phyloP scores from a whole-genome alignment of 2,113 vertebrate genomes.

The Poeciliopsis occidentalis region DNA sequence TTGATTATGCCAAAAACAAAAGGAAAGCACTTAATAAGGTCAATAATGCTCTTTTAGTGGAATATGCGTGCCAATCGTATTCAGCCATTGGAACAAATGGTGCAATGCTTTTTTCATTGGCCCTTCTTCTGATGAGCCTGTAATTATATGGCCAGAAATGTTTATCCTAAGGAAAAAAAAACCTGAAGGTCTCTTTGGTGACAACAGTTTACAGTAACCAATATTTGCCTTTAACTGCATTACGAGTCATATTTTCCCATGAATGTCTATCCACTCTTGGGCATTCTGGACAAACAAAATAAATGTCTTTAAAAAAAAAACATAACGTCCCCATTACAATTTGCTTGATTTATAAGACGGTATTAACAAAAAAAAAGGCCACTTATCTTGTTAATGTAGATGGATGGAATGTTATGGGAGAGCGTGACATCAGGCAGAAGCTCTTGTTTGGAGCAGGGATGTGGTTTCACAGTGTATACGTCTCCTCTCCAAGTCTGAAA shows the following conservation, averaged over 20 bases:
- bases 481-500: slow-evolving; percentile 65
- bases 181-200: slow-evolving; percentile 8
- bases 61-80: background rate
- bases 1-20: background rate
- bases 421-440: slow-evolving; percentile 48
- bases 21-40: background rate
- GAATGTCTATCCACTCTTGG: background rate
- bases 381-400: slow-evolving; percentile 31
- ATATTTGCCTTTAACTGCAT: background rate
- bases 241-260: slow-evolving; percentile 1
- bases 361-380: slow-evolving; percentile 14
- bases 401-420: slow-evolving; percentile 57
- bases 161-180: background rate
- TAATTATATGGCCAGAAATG: background rate
- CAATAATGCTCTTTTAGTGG: background rate
- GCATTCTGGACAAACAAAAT: background rate
- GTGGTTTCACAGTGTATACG: slow-evolving; percentile 62
- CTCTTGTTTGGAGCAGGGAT: slow-evolving; percentile 56
- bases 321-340: slow-evolving; percentile 19
- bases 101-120: background rate
- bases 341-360: slow-evolving; percentile 23
- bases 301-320: slow-evolving; percentile 9
- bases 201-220: slow-evolving; percentile 2
- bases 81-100: background rate
- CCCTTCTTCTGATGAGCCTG: background rate